Percentiles rank a stretch among this genome's conserved stretches.
Conservation (phyloP, 37 sponge, comb jelly and placozoan species). For the Bolinopsis microptera region DNA sequence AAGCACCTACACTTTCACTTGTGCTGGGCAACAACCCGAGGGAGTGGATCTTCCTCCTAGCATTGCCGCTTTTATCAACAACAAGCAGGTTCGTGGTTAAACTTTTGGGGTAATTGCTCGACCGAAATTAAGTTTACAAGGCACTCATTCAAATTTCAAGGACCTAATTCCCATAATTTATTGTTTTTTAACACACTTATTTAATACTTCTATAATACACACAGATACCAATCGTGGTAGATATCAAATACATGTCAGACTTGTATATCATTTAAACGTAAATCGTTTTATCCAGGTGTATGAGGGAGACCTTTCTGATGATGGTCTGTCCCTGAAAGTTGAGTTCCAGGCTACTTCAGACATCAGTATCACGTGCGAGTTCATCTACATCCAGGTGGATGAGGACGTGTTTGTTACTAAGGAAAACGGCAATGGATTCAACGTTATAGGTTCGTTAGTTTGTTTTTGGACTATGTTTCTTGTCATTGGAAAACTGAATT, state of each 20-base stretch:
- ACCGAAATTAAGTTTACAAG: no score
- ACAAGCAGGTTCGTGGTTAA: not conserved
- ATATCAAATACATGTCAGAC: no score
- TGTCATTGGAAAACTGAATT: no score
- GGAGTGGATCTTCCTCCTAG: slow-evolving; percentile 27
- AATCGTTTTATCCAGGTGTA: no score
- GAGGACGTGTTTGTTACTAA: not conserved
- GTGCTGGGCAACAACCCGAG: not conserved
- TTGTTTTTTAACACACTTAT: no score
- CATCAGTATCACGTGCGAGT: not conserved
- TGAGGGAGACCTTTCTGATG: not conserved
- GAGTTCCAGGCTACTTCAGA: not conserved
- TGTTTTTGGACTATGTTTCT: no score
- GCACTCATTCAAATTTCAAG: no score
- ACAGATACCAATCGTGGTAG: no score
- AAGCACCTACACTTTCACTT: slow-evolving; percentile 9
- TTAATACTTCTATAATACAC: no score
- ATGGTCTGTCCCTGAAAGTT: not conserved
- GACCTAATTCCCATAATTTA: no score
- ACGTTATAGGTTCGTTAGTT: not conserved
- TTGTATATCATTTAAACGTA: no score
- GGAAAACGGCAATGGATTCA: not conserved
- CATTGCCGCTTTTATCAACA: slow-evolving; percentile 26
- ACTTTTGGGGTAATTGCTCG: no score
- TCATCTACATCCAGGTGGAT: not conserved